phyloP scores from a whole-genome alignment of 1,140 invertebrate species.

The Tetramorium alpestre region DNA sequence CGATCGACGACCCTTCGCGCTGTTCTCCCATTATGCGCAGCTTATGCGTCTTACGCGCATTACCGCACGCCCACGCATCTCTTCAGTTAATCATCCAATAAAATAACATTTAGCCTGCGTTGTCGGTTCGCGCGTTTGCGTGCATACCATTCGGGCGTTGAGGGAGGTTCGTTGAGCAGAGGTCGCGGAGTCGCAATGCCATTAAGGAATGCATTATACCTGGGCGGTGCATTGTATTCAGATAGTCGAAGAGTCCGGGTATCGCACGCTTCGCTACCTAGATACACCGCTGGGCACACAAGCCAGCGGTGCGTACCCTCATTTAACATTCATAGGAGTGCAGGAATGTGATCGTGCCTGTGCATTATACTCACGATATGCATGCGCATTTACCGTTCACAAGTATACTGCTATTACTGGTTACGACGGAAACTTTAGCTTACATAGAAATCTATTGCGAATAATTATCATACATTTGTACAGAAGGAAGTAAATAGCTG shows the following conservation, averaged over 20 bases:
- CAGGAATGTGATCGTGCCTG: constrained; percentile 65
- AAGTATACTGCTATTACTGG: neutral
- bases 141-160: constrained; percentile 5
- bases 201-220: constrained; percentile 79
- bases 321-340: constrained; percentile 82
- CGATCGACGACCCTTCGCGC: constrained; percentile 2
- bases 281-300: constrained; percentile 66
- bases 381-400: constrained; percentile 43
- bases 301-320: constrained; percentile 69
- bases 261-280: constrained; percentile 64
- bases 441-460: constrained; percentile 33
- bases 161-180: constrained; percentile 38
- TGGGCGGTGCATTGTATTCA: constrained; percentile 82
- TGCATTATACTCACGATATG: constrained; percentile 75
- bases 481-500: neutral
- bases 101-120: constrained; percentile 60
- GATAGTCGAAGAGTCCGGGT: constrained; percentile 71
- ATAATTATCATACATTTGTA: neutral
- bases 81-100: constrained; percentile 72
- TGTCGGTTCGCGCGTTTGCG: constrained; percentile 21
- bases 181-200: constrained; percentile 73
- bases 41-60: constrained; percentile 51
- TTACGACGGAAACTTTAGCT: neutral
- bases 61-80: constrained; percentile 69
- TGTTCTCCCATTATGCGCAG: neutral